Base-by-base conservation (phyloP, 2,888 invertebrate species). In the Archips xylosteana region DNA sequence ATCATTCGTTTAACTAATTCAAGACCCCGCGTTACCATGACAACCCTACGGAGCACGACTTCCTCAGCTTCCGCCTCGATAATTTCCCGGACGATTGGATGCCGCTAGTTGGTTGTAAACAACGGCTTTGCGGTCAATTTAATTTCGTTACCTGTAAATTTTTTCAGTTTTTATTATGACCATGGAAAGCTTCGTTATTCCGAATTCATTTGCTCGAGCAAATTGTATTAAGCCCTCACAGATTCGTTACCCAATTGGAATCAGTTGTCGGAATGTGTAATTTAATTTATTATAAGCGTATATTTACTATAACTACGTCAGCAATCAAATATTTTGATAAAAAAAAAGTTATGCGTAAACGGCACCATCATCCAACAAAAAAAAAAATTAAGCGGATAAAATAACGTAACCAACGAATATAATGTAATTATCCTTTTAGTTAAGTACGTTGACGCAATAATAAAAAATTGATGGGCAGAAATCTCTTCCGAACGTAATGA, bases 1-100 rank as follows among this genome's bases (percentile, higher is more conserved):
- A 89, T 89, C 87, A 89, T 88, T 87, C 88, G 87, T 85, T 85
- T 89, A 90, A 91, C 88, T 89, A 90, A 92, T 91, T 89, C 92
- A 89, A 84, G 86, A 84, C 81, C 42, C 80, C 81, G 76, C 80
- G 90, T 92, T 79, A 79, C 84, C 85, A 89, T 89, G 81, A 88
- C 83, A 85, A 91, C 92, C 85, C 83, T 80, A 80, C 76, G 82
- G 85, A 83, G 81, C 84, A 83, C 81, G 82, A 81, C 83, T 79
- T 83, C 81, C 74, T 59, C 61, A 61, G 74, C 84, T 75, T 80
- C 85, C 86, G 85, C 87, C 88, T 86, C 83, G 80, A 88, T 88
- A 86, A 89, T 90, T 89, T 92, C 89, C 85, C 86, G 85, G 82
- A 83, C 88, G 86, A 90, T 91, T 86, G 86, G 85, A 85, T 85